Conservation (phyloP, 1,140 invertebrate species). For the Riptortus pedestris region DNA sequence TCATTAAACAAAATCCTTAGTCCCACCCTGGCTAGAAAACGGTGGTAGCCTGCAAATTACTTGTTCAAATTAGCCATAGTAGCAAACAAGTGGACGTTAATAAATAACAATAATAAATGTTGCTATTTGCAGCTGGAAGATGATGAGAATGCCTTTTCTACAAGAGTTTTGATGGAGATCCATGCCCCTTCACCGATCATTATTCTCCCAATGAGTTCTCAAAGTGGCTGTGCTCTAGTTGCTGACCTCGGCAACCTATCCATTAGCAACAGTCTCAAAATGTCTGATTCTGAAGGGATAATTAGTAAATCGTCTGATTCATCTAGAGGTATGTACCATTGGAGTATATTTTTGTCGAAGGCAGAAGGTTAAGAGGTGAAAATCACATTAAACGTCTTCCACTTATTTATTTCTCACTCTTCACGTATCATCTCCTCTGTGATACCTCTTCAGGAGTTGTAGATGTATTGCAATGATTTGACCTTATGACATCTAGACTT, state of each 20-base stretch:
- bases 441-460: no score
- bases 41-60: no score
- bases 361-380: background rate
- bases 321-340: slow-evolving; percentile 25
- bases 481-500: no score
- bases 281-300: slow-evolving; percentile 46
- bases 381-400: no score
- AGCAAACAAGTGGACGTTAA: no score
- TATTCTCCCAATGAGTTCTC: slow-evolving; percentile 74
- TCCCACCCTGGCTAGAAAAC: no score
- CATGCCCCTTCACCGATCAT: slow-evolving; percentile 74
- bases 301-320: slow-evolving; percentile 39
- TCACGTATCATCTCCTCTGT: no score
- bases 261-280: slow-evolving; percentile 61
- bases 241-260: slow-evolving; percentile 71
- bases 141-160: slow-evolving; percentile 26
- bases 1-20: no score
- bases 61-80: no score
- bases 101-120: no score
- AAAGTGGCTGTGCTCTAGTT: slow-evolving; percentile 63
- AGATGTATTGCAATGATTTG: no score
- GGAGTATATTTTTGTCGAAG: slow-evolving; percentile 27
- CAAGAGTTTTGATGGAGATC: slow-evolving; percentile 54
- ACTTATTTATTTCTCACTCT: no score
- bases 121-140: slow-evolving; percentile 30